Conservation (phyloP, 2,113 vertebrate genomes). For the Coregonus clupeaformis region DNA sequence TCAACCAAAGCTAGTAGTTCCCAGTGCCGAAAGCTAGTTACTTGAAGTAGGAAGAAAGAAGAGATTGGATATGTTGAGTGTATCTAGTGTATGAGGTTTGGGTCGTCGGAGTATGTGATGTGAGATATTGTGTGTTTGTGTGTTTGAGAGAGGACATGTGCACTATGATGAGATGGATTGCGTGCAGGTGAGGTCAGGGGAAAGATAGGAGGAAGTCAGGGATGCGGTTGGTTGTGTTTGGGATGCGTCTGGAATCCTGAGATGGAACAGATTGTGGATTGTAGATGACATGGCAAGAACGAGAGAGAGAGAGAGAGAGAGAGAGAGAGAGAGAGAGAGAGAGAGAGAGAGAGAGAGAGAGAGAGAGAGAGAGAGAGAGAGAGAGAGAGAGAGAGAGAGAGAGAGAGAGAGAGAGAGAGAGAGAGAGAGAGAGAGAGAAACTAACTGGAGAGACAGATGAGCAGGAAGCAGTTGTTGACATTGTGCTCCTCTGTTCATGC, state of each 20-base stretch:
- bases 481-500: not conserved
- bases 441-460: not conserved
- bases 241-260: constrained; percentile 21
- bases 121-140: constrained; percentile 9
- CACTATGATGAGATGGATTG: constrained; percentile 38
- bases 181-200: constrained; percentile 40
- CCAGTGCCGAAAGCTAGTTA: not conserved
- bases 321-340: not conserved
- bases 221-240: constrained; percentile 19
- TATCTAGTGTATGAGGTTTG: not conserved
- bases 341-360: not conserved
- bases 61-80: constrained; percentile 6
- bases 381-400: not conserved
- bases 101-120: not conserved
- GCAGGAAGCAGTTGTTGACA: not conserved
- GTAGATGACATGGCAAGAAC: not conserved
- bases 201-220: constrained; percentile 35
- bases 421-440: not conserved
- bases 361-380: not conserved
- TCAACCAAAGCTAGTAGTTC: constrained; percentile 12
- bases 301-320: not conserved
- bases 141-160: constrained; percentile 14
- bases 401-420: not conserved
- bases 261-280: constrained; percentile 37
- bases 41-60: not conserved